Percentiles rank a stretch among this genome's conserved stretches.
These are phyloP conservation scores for Dioctria rufipes DNA, from an alignment of 2,888 invertebrate genomes.

Conservation along the genomic window DNA sequence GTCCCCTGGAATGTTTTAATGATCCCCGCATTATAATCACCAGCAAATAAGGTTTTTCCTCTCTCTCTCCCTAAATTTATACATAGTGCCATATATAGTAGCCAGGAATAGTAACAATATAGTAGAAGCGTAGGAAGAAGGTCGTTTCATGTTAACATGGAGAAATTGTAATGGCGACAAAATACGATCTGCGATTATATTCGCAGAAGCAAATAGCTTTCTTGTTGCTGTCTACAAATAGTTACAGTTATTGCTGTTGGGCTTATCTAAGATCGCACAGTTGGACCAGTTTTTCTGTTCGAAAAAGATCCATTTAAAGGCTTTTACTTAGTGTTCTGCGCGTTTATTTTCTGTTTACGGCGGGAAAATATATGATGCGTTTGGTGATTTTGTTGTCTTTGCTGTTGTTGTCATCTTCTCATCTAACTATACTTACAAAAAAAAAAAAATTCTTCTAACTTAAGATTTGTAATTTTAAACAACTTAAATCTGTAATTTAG, in stretches of 20 bases:
- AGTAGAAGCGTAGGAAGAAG: conserved; percentile 51
- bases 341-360: conserved; percentile 43
- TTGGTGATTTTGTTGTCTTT: neutral
- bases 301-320: conserved; percentile 16
- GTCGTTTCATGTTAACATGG: conserved; percentile 34
- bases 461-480: neutral
- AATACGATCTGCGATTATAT: conserved; percentile 52
- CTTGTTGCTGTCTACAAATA: conserved; percentile 43
- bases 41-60: conserved; percentile 1
- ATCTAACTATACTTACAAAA: too few relatives aligned
- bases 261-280: conserved; percentile 33
- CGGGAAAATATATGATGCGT: conserved; percentile 24
- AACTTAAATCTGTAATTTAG: neutral
- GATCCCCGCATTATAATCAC: conserved; percentile 29
- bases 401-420: too few relatives aligned
- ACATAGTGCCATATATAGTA: neutral
- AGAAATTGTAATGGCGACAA: conserved; percentile 52
- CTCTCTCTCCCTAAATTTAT: neutral
- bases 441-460: too few relatives aligned
- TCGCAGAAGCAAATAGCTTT: conserved; percentile 50
- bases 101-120: neutral
- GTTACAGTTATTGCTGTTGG: conserved; percentile 51
- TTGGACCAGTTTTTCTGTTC: conserved; percentile 42
- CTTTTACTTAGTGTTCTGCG: conserved; percentile 21
- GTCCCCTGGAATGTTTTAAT: conserved; percentile 43